These are phyloP conservation scores for Ciconia nigra DNA, from an alignment of 2,797 vertebrate genomes.

Conservation along the genomic window DNA sequence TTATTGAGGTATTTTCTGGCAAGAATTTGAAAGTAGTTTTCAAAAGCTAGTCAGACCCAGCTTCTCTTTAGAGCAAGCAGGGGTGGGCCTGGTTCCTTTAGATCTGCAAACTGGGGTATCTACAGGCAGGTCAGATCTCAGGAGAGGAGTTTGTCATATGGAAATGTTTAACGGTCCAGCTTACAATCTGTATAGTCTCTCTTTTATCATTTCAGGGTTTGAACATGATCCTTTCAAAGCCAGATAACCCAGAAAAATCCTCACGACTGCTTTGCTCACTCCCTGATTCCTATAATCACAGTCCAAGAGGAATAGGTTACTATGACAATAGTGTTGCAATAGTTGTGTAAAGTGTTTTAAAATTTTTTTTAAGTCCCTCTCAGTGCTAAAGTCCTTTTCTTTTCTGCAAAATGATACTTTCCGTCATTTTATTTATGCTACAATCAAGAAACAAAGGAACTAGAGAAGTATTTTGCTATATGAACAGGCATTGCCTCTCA, in stretches of 20 bases:
- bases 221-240: conserved; percentile 79
- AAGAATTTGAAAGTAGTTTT: conserved; percentile 66
- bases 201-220: conserved; percentile 79
- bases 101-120: conserved; percentile 69
- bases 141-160: conserved; percentile 77
- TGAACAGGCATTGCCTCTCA: not conserved
- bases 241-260: conserved; percentile 75
- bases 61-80: conserved; percentile 23
- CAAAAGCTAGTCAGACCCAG: conserved; percentile 54
- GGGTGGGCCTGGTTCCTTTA: conserved; percentile 59
- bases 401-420: not conserved
- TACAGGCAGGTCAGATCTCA: conserved; percentile 72
- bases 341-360: conserved; percentile 34
- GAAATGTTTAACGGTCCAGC: conserved; percentile 74
- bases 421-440: not conserved
- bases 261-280: conserved; percentile 47
- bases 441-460: not conserved
- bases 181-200: conserved; percentile 70
- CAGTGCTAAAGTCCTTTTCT: not conserved
- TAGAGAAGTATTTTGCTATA: not conserved
- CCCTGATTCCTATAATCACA: conserved; percentile 44
- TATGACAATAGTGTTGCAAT: conserved; percentile 66
- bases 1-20: conserved; percentile 46
- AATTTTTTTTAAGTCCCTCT: not conserved
- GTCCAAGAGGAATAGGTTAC: conserved; percentile 65